Conservation (phyloP, 2,113 vertebrate genomes). For the Illadopsis cleaveri region DNA sequence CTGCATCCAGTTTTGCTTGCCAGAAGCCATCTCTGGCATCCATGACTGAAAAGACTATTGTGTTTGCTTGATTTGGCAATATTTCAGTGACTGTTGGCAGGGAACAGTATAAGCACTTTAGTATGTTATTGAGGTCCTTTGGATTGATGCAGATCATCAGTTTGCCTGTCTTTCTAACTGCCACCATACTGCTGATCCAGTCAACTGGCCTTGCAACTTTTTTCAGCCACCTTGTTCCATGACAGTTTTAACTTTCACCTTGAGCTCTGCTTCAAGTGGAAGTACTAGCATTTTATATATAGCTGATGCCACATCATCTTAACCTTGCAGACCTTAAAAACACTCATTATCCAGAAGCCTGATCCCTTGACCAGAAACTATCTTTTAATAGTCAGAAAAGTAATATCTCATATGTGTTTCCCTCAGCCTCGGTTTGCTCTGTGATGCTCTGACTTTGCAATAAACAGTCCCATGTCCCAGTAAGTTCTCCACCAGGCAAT, state of each 20-base stretch:
- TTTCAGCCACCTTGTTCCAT: slow-evolving; percentile 43
- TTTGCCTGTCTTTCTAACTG: slow-evolving; percentile 64
- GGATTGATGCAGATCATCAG: slow-evolving; percentile 63
- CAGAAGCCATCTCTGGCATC: slow-evolving; percentile 65
- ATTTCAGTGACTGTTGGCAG: slow-evolving; percentile 67
- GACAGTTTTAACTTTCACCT: slow-evolving; percentile 61
- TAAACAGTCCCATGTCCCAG: not conserved
- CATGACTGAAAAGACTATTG: slow-evolving; percentile 64
- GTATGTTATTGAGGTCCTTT: slow-evolving; percentile 66
- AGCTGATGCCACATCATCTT: slow-evolving; percentile 26
- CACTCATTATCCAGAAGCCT: slow-evolving; percentile 15
- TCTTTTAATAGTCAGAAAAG: slow-evolving; percentile 36
- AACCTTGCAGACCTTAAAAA: slow-evolving; percentile 34
- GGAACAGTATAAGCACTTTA: slow-evolving; percentile 53
- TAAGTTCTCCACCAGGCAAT: not conserved
- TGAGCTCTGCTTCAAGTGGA: slow-evolving; percentile 15
- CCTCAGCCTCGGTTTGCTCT: not conserved
- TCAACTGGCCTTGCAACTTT: slow-evolving; percentile 60
- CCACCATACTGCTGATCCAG: slow-evolving; percentile 59
- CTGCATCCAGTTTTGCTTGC: slow-evolving; percentile 60
- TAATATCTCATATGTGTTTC: not conserved
- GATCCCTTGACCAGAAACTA: slow-evolving; percentile 13
- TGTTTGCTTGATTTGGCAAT: slow-evolving; percentile 61
- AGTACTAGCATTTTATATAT: slow-evolving; percentile 12
- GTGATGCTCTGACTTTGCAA: not conserved